phyloP scores from a whole-genome alignment of 2,888 invertebrate genomes.

The Capitulum mitella region DNA sequence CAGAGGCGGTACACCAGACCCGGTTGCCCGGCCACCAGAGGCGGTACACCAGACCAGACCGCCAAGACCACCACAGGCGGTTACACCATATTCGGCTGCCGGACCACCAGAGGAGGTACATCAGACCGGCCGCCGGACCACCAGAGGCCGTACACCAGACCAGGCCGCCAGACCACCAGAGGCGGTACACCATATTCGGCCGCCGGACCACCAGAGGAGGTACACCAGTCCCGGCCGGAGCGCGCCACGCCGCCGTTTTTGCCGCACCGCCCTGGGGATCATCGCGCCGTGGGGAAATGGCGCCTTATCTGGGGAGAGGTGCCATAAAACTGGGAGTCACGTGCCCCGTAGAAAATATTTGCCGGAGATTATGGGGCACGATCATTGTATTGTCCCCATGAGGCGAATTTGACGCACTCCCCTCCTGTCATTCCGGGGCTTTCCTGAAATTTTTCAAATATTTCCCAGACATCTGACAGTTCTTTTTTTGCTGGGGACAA shows the following conservation, averaged over 20 bases:
- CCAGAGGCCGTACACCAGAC: no score
- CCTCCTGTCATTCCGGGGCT: constrained; percentile 12
- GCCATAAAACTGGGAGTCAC: constrained; percentile 23
- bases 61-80: no score
- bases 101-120: no score
- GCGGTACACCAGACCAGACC: no score
- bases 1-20: no score
- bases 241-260: background rate
- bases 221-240: no score
- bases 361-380: constrained; percentile 24
- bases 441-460: constrained; percentile 26
- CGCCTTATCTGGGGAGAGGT: constrained; percentile 18
- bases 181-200: no score
- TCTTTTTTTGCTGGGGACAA: background rate
- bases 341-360: constrained; percentile 24
- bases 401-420: constrained; percentile 21
- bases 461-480: constrained; percentile 20
- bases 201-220: no score
- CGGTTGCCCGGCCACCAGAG: no score
- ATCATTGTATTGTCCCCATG: constrained; percentile 26
- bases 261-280: background rate
- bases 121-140: no score
- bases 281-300: background rate
- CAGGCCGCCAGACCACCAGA: no score
- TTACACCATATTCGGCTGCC: no score